These are phyloP conservation scores for Tenebrio molitor DNA, from an alignment of 1,140 invertebrate species.

Conservation along the genomic window DNA sequence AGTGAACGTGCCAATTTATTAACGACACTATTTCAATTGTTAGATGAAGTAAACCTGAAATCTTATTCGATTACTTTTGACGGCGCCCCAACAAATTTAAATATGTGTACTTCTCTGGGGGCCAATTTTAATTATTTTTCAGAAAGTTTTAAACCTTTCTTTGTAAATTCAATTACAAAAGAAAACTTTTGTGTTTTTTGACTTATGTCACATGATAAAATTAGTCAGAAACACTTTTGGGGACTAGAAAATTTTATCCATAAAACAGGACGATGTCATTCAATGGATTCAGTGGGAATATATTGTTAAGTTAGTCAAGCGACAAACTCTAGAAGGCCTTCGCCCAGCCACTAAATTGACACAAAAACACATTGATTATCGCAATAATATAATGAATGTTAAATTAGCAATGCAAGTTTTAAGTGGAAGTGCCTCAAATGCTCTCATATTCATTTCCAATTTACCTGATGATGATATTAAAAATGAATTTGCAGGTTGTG, in stretches of 20 bases:
- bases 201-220: constrained; percentile 62
- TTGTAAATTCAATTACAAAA: constrained; percentile 37
- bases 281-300: constrained; percentile 60
- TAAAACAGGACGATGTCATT: constrained; percentile 37
- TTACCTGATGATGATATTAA: constrained; percentile 25
- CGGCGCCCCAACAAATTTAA: constrained; percentile 44
- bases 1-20: neutral
- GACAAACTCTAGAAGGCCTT: constrained; percentile 59
- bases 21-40: constrained; percentile 11
- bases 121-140: constrained; percentile 36
- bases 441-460: too few relatives aligned
- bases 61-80: constrained; percentile 45
- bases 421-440: too few relatives aligned
- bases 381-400: constrained; percentile 63
- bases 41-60: constrained; percentile 10
- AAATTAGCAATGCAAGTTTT: too few relatives aligned
- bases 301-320: constrained; percentile 55
- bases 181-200: constrained; percentile 52
- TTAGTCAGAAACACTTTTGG: constrained; percentile 61
- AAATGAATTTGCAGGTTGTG: constrained; percentile 7
- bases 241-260: constrained; percentile 56
- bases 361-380: constrained; percentile 58
- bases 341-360: constrained; percentile 60
- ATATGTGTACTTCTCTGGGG: constrained; percentile 44
- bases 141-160: constrained; percentile 46